phyloP scores from a whole-genome alignment of 30 jellyfish, hydroid and myxozoan genomes.

The Aurelia sp. region DNA sequence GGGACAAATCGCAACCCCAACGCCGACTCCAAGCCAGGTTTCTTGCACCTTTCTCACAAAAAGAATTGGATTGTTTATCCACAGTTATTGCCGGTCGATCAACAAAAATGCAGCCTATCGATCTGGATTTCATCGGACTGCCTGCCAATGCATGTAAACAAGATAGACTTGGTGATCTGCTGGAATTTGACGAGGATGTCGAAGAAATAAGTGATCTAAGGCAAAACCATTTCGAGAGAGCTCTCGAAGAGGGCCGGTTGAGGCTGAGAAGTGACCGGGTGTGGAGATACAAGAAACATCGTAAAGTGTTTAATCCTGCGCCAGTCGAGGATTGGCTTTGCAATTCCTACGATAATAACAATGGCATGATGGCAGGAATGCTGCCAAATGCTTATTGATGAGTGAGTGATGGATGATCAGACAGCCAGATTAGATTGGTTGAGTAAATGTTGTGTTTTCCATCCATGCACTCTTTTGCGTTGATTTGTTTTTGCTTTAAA shows the following conservation, averaged over 20 bases:
- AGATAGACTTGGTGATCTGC: constrained; percentile 38
- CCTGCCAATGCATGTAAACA: constrained; percentile 61
- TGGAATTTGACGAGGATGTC: constrained; percentile 53
- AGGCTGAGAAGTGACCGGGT: constrained; percentile 59
- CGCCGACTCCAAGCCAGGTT: constrained; percentile 49
- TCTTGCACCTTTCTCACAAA: constrained; percentile 71
- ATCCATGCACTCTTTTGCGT: too few species aligned
- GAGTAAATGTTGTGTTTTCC: too few species aligned
- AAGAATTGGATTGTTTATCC: constrained; percentile 57
- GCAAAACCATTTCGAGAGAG: constrained; percentile 48
- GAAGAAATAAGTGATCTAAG: constrained; percentile 39
- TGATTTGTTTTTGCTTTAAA: too few species aligned
- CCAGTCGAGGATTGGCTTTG: constrained; percentile 70
- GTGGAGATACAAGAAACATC: constrained; percentile 63
- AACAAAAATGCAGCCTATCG: constrained; percentile 57
- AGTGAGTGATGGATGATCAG: neutral
- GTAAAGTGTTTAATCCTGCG: constrained; percentile 20
- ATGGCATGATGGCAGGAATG: constrained; percentile 5
- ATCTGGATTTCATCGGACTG: constrained; percentile 68
- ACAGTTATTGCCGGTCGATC: constrained; percentile 58
- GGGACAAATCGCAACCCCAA: constrained; percentile 31
- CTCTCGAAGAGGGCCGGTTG: constrained; percentile 62
- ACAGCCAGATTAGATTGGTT: too few species aligned
- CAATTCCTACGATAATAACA: constrained; percentile 44
- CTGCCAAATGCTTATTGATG: constrained; percentile 1